Evolutionary conservation across 2,113 vertebrate genomes (phyloP).

Genomic region (Rhynchomys soricoides): DNA sequence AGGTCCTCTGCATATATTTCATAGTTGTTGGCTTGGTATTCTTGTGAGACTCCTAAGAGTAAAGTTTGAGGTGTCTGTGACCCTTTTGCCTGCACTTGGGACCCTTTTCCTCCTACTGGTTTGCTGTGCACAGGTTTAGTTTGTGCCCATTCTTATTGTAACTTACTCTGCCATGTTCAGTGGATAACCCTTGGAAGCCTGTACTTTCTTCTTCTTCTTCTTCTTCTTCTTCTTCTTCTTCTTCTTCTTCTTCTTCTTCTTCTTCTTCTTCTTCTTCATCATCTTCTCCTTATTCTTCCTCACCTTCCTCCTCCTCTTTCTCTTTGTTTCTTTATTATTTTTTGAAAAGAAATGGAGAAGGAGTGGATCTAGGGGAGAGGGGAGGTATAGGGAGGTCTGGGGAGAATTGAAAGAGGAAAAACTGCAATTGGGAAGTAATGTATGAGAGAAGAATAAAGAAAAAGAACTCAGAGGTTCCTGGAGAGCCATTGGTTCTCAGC

Average conservation of each 20-base stretch:
- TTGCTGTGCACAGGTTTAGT: background rate
- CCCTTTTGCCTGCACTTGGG: background rate
- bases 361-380: background rate
- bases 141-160: background rate
- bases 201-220: too few species aligned
- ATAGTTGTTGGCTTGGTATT: background rate
- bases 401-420: background rate
- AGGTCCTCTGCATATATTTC: background rate
- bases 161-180: too few species aligned
- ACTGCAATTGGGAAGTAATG: background rate
- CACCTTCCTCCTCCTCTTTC: too few species aligned
- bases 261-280: too few species aligned
- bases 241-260: too few species aligned
- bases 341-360: background rate
- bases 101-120: background rate
- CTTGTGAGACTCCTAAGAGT: too few species aligned
- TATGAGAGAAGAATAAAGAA: background rate
- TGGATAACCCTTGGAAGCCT: background rate
- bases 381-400: background rate
- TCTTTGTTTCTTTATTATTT: background rate
- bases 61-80: background rate
- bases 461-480: background rate
- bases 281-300: too few species aligned
- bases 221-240: too few species aligned
- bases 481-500: too few species aligned